These are phyloP conservation scores for Muntiacus reevesi DNA, from an alignment of 2,113 vertebrate genomes.

Conservation along the genomic window DNA sequence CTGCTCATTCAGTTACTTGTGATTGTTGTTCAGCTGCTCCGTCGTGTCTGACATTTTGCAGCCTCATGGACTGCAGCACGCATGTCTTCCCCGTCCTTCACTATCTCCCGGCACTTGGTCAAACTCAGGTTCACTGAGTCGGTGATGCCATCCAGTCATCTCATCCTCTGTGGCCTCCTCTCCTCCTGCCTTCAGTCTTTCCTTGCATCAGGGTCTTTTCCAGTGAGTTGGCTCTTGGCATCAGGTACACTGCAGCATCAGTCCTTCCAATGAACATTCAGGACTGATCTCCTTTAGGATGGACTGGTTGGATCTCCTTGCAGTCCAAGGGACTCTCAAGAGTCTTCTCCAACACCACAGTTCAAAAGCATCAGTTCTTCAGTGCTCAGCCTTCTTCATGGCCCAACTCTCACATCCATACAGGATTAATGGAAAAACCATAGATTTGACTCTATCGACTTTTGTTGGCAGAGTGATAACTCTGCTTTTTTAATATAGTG, in stretches of 20 bases:
- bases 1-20: accelerated
- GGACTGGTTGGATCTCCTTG: not conserved
- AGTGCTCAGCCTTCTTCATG: not conserved
- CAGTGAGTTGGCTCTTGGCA: not conserved
- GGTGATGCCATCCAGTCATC: not conserved
- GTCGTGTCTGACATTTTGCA: not conserved
- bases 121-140: not conserved
- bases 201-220: not conserved
- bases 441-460: not conserved
- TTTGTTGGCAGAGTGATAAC: not conserved
- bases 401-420: not conserved
- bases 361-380: not conserved
- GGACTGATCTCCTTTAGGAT: not conserved
- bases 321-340: not conserved
- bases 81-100: not conserved
- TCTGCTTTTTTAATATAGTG: not conserved
- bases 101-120: not conserved
- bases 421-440: not conserved
- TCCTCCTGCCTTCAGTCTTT: not conserved
- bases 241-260: not conserved
- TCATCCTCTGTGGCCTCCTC: not conserved
- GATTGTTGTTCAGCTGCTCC: not conserved
- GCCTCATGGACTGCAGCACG: not conserved
- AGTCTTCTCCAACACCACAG: not conserved
- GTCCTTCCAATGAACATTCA: not conserved